Percentiles rank a stretch among this genome's conserved stretches.
phyloP scores from a whole-genome alignment of 2,113 vertebrate genomes.

The Lucifuga dentata region DNA sequence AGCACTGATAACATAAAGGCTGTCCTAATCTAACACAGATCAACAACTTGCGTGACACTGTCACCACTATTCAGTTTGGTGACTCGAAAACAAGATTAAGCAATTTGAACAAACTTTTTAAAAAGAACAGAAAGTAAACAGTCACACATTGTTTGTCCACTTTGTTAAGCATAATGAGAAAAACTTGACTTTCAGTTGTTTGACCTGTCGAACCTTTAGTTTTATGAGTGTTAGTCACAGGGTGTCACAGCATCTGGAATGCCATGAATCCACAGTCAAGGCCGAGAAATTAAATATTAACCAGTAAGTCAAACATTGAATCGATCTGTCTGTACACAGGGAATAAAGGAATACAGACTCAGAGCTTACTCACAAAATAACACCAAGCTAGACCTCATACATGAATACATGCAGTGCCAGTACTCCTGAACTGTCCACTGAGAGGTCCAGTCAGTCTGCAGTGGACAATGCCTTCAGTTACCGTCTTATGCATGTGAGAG shows the following conservation, averaged over 20 bases:
- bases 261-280: constrained; percentile 38
- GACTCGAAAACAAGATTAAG: background rate
- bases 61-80: no score
- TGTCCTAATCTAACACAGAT: no score
- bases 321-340: constrained; percentile 5
- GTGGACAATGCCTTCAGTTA: constrained; percentile 18
- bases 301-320: constrained; percentile 47
- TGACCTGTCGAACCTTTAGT: no score
- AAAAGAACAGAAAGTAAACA: constrained; percentile 29
- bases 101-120: background rate
- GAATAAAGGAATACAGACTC: constrained; percentile 3
- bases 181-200: constrained; percentile 11
- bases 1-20: no score
- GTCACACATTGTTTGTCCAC: background rate
- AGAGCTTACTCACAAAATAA: no score
- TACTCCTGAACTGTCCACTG: no score
- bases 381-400: no score
- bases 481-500: constrained; percentile 50
- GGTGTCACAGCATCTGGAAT: constrained; percentile 24
- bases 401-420: no score
- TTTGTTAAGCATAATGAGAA: constrained; percentile 18
- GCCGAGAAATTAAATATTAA: constrained; percentile 61
- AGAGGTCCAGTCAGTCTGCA: constrained; percentile 1
- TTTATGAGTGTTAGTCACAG: constrained; percentile 44
- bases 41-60: no score